Evolutionary conservation across 1,140 invertebrate genomes (phyloP).

Genomic region (Vanessa atalanta): DNA sequence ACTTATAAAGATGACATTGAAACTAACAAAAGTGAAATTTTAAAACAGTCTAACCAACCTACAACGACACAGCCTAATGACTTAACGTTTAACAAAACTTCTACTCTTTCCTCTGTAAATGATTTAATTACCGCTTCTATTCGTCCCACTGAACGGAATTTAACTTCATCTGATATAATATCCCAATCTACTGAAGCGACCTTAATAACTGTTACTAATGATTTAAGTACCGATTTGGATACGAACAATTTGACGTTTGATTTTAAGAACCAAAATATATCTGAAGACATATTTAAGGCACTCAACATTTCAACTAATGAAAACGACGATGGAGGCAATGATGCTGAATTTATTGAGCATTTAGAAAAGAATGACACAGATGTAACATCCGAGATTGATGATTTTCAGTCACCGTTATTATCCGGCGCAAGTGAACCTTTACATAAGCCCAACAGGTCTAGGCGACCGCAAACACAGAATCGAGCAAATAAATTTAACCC

Average conservation of each 20-base stretch:
- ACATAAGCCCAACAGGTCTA: constrained; percentile 63
- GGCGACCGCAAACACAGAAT: constrained; percentile 59
- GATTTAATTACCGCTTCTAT: constrained; percentile 32
- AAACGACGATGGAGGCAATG: constrained; percentile 18
- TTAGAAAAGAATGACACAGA: constrained; percentile 26
- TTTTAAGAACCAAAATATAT: constrained; percentile 5
- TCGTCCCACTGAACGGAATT: neutral
- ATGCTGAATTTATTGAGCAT: constrained; percentile 22
- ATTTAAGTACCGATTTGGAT: constrained; percentile 17
- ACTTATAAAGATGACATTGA: constrained; percentile 10
- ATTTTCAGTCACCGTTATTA: constrained; percentile 70
- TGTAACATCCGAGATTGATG: constrained; percentile 51
- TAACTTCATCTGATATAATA: constrained; percentile 1
- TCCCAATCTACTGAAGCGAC: constrained; percentile 23
- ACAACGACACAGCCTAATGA: neutral
- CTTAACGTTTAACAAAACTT: neutral
- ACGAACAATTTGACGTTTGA: neutral
- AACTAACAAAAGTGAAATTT: constrained; percentile 17
- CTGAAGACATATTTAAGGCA: constrained; percentile 1
- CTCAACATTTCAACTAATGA: constrained; percentile 26
- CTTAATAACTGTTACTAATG: constrained; percentile 22
- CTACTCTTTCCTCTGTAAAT: neutral
- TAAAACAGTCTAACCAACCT: neutral
- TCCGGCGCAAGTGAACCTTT: constrained; percentile 70
- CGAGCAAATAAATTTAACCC: constrained; percentile 71